These are phyloP conservation scores for Physocephala rufipes DNA, from an alignment of 2,888 invertebrate genomes.

Conservation along the genomic window DNA sequence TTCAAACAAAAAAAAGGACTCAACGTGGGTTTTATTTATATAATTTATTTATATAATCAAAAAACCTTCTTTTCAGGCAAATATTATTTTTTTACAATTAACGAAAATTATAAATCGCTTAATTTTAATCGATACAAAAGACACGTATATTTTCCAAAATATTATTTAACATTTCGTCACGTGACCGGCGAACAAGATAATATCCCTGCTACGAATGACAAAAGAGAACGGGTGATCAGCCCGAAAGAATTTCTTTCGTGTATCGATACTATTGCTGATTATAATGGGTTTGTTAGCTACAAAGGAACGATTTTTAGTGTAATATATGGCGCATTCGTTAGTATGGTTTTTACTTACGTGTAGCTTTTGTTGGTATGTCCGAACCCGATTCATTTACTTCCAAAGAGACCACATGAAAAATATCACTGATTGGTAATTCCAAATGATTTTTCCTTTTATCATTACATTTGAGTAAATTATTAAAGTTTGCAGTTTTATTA, in stretches of 20 bases:
- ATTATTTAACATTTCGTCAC: slow-evolving; percentile 51
- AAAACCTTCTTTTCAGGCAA: neutral
- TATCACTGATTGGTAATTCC: slow-evolving; percentile 69
- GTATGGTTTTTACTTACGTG: slow-evolving; percentile 68
- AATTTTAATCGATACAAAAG: neutral
- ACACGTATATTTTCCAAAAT: neutral
- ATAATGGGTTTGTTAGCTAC: slow-evolving; percentile 57
- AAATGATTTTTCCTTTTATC: slow-evolving; percentile 54
- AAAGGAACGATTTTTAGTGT: neutral
- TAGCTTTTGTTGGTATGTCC: slow-evolving; percentile 71
- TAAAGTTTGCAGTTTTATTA: slow-evolving; percentile 70
- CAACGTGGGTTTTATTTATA: slow-evolving; percentile 33
- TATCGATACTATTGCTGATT: slow-evolving; percentile 56
- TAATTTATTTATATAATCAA: neutral
- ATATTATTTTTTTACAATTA: neutral
- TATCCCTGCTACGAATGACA: slow-evolving; percentile 55
- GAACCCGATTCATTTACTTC: slow-evolving; percentile 90
- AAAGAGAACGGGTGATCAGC: slow-evolving; percentile 63
- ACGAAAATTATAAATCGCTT: neutral
- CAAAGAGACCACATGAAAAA: slow-evolving; percentile 85
- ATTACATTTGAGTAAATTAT: slow-evolving; percentile 69
- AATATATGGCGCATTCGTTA: neutral
- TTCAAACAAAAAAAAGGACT: slow-evolving; percentile 53
- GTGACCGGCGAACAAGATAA: slow-evolving; percentile 57
- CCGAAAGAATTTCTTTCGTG: slow-evolving; percentile 59